Evolutionary conservation across 1,140 invertebrate species (phyloP), one percentile per base, ranked within the genome.

Genomic region (Elymnias hypermnestra): DNA sequence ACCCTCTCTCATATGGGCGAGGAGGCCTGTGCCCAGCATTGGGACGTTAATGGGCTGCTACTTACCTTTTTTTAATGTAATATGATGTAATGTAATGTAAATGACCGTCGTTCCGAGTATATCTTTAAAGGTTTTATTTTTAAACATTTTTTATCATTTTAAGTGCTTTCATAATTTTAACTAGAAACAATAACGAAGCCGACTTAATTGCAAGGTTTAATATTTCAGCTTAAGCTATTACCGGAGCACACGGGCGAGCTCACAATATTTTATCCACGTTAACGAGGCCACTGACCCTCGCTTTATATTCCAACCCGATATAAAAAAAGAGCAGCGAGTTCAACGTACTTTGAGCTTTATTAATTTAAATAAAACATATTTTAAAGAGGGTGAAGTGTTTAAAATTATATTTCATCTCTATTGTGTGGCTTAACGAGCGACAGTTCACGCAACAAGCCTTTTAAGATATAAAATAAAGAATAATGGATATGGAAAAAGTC

Each of bases 211-310:
- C 13, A 3, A 15, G 3, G 29, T 15, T 33, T 33, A 33, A 33
- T 33, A 33, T 33, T 33, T 33, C 5, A 15, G 15, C 5, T 33
- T 13, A 33, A 33, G 14, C 29, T 15, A 12, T 15, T 14, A 15
- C 7, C 29, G 15, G 29, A 9, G 29, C 29, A 13, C 23, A 29
- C 26, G 26, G 26, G 10, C 5, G 26, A 12, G 7, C 13, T 33
- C 15, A 33, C 29, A 33, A 33, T 33, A 33, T 33, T 33, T 33
- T 15, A 33, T 33, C 40, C 21, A 18, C 13, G 26, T 38, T 56
- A 50, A 56, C 51, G 53, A 56, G 53, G 53, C 44, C 46, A 31
- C 41, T 46, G 31, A 23, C 43, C 53, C 13, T 22, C 17, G 33
- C 13, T 45, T 50, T 38, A 17, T 46, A 37, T 54, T 47, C 39